A percentile compares a stretch with the other conserved stretches of the same genome.
Conservation (phyloP, 2,888 invertebrate species). For the Apodemia zela region DNA sequence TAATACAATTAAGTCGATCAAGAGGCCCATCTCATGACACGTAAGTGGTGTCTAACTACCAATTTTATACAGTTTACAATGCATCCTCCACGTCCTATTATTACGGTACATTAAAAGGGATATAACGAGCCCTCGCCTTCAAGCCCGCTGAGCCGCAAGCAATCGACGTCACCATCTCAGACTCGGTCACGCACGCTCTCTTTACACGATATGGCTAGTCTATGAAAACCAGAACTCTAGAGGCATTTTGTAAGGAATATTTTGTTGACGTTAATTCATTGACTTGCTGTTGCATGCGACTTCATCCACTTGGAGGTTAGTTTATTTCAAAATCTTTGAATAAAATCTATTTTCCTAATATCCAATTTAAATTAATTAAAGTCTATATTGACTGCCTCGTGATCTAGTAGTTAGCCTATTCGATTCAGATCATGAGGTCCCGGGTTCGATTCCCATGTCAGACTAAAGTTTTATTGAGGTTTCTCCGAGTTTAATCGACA, state of each 20-base stretch:
- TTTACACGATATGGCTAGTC: constrained; percentile 29
- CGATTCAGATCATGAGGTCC: too few species aligned
- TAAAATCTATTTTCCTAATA: too few species aligned
- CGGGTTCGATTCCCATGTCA: too few species aligned
- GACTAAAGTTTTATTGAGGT: too few species aligned
- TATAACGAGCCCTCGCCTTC: constrained; percentile 26
- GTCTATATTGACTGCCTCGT: too few species aligned
- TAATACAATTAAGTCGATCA: constrained; percentile 7
- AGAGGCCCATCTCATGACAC: not conserved
- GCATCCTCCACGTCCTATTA: constrained; percentile 25
- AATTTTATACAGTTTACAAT: constrained; percentile 24
- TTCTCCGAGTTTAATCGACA: too few species aligned
- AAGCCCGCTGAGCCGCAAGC: constrained; percentile 36
- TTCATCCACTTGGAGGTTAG: too few species aligned
- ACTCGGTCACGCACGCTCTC: constrained; percentile 51
- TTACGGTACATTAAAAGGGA: constrained; percentile 31
- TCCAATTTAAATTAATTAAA: too few species aligned
- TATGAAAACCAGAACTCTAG: not conserved
- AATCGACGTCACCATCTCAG: constrained; percentile 46
- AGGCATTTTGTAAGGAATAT: not conserved
- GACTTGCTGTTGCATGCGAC: too few species aligned
- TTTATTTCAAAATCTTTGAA: too few species aligned
- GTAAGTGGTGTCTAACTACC: constrained; percentile 15
- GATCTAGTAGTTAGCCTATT: too few species aligned
- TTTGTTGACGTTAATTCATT: not conserved